Evolutionary conservation across 2,888 invertebrate genomes (phyloP).

Genomic region (Augochlorella aurata): DNA sequence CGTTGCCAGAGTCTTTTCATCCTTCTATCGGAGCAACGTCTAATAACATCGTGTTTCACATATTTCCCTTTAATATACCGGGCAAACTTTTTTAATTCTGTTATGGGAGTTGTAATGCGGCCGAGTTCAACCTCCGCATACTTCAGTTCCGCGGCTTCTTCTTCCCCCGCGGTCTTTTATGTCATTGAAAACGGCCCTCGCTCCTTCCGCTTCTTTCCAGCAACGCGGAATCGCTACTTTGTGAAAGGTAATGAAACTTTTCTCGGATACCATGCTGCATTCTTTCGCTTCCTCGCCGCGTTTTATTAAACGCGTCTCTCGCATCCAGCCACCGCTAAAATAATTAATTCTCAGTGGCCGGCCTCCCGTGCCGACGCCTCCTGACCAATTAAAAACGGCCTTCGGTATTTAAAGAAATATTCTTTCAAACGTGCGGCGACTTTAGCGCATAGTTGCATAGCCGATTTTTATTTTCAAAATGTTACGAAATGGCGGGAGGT

Average conservation of each 20-base stretch:
- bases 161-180: slow-evolving; percentile 19
- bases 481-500: no score
- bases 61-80: slow-evolving; percentile 47
- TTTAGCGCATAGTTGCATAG: no score
- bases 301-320: not conserved
- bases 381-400: no score
- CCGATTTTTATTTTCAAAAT: no score
- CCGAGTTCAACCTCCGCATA: slow-evolving; percentile 33
- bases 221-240: slow-evolving; percentile 17
- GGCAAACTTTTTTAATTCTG: slow-evolving; percentile 52
- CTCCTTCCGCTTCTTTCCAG: slow-evolving; percentile 25
- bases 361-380: no score
- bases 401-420: no score
- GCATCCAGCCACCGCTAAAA: not conserved
- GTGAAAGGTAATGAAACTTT: slow-evolving; percentile 7
- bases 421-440: no score
- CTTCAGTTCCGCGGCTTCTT: not conserved
- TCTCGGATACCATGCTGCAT: not conserved
- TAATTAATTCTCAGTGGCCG: not conserved
- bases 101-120: slow-evolving; percentile 36
- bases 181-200: slow-evolving; percentile 37
- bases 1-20: not conserved
- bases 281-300: not conserved
- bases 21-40: slow-evolving; percentile 8
- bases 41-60: slow-evolving; percentile 37